A percentile compares a stretch with the other conserved stretches of the same genome.
These are phyloP conservation scores for Tamias sibiricus DNA, from an alignment of 2,113 vertebrate genomes.

Conservation along the genomic window DNA sequence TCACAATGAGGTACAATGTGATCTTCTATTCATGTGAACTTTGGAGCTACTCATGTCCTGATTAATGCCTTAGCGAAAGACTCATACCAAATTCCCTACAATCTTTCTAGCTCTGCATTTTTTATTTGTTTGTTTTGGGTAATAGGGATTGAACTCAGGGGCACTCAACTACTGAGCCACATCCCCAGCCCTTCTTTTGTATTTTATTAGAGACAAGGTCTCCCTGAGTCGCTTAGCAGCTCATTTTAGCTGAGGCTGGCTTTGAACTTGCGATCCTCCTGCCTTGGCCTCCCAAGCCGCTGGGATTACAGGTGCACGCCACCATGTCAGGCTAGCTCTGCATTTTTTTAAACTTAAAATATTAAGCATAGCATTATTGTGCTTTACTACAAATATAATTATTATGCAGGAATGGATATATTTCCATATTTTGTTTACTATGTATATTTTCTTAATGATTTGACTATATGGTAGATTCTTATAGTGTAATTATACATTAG, in stretches of 20 bases:
- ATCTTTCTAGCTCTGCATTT: background rate
- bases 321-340: too few species aligned
- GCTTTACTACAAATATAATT: background rate
- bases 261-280: too few species aligned
- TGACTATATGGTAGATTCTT: background rate
- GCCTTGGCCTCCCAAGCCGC: too few species aligned
- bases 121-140: background rate
- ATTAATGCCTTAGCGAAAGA: background rate
- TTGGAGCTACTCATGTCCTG: background rate
- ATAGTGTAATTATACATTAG: background rate
- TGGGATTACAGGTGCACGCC: too few species aligned
- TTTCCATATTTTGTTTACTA: constrained; percentile 13
- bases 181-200: too few species aligned
- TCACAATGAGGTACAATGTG: background rate
- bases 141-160: too few species aligned
- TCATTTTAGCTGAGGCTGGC: too few species aligned
- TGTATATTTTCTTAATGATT: background rate
- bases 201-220: too few species aligned
- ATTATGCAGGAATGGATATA: background rate
- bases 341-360: background rate
- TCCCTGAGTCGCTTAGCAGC: too few species aligned
- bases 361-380: background rate
- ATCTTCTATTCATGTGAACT: background rate
- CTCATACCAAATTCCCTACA: background rate
- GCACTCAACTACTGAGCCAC: too few species aligned